These are phyloP conservation scores for Glossophaga mutica DNA, from an alignment of 2,797 vertebrate genomes.

Conservation along the genomic window DNA sequence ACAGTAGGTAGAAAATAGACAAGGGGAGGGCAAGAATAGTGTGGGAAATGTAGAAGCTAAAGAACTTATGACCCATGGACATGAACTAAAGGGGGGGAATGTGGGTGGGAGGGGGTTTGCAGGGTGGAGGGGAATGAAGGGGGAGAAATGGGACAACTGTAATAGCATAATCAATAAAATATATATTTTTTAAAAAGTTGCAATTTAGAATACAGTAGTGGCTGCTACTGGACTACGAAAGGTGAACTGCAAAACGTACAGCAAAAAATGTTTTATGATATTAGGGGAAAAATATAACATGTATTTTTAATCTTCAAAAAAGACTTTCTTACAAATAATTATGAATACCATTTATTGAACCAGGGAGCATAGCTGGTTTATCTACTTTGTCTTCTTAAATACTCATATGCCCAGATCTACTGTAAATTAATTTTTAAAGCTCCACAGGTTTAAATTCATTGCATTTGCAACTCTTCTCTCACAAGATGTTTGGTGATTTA, in stretches of 20 bases:
- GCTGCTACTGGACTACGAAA: background rate
- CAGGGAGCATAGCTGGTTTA: background rate
- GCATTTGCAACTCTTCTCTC: slow-evolving; percentile 3
- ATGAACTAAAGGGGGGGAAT: too few species aligned
- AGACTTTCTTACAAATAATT: background rate
- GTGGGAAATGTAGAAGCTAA: too few species aligned
- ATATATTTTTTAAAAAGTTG: too few species aligned
- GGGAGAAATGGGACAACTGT: too few species aligned
- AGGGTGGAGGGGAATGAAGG: too few species aligned
- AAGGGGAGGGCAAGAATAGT: too few species aligned
- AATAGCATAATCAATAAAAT: too few species aligned
- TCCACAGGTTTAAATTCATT: background rate
- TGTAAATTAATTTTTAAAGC: slow-evolving; percentile 8
- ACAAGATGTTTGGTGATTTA: background rate
- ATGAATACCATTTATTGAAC: background rate
- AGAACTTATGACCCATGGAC: too few species aligned
- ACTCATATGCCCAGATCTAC: background rate
- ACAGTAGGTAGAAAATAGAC: too few species aligned
- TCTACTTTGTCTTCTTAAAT: slow-evolving; percentile 3
- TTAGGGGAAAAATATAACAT: background rate
- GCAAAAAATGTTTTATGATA: slow-evolving; percentile 1
- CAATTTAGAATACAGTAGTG: background rate
- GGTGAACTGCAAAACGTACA: slow-evolving; percentile 22
- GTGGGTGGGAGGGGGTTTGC: too few species aligned
- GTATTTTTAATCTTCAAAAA: slow-evolving; percentile 6